Conservation (phyloP, 2,797 vertebrate genomes). For the Pelodytes ibericus region DNA sequence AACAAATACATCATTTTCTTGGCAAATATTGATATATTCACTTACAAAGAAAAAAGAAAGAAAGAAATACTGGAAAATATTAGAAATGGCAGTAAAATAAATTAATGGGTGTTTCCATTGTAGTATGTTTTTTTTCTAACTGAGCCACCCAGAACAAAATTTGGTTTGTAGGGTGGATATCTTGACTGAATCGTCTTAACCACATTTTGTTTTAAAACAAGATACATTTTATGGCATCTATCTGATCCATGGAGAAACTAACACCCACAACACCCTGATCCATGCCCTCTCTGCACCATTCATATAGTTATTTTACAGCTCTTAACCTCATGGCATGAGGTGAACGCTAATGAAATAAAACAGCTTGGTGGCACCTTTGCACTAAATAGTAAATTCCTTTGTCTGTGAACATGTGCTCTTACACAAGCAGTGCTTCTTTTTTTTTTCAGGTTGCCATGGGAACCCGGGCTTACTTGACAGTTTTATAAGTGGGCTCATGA, state of each 20-base stretch:
- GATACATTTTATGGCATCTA: conserved; percentile 26
- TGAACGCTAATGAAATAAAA: conserved; percentile 46
- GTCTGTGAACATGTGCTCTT: conserved; percentile 35
- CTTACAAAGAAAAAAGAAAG: conserved; percentile 66
- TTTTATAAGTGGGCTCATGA: conserved; percentile 41
- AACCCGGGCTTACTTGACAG: conserved; percentile 42
- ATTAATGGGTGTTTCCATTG: conserved; percentile 79
- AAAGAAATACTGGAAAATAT: conserved; percentile 78
- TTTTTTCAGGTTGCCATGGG: conserved; percentile 29
- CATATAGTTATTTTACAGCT: conserved; percentile 20
- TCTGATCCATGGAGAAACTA: conserved; percentile 14
- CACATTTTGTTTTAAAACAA: conserved; percentile 8
- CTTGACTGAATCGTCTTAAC: conserved; percentile 61
- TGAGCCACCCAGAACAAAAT: conserved; percentile 74
- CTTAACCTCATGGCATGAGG: conserved; percentile 28
- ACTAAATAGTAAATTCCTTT: conserved; percentile 25
- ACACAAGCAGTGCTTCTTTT: conserved; percentile 9
- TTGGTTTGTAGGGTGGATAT: conserved; percentile 71
- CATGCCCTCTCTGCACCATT: neutral
- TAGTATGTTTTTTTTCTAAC: conserved; percentile 73
- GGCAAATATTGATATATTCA: conserved; percentile 74
- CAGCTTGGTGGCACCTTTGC: conserved; percentile 27
- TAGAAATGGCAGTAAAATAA: conserved; percentile 80
- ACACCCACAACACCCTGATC: neutral
- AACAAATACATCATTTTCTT: conserved; percentile 72